Evolutionary conservation across 2,888 invertebrate species (phyloP).

Genomic region (Troglohyphantes excavatus): DNA sequence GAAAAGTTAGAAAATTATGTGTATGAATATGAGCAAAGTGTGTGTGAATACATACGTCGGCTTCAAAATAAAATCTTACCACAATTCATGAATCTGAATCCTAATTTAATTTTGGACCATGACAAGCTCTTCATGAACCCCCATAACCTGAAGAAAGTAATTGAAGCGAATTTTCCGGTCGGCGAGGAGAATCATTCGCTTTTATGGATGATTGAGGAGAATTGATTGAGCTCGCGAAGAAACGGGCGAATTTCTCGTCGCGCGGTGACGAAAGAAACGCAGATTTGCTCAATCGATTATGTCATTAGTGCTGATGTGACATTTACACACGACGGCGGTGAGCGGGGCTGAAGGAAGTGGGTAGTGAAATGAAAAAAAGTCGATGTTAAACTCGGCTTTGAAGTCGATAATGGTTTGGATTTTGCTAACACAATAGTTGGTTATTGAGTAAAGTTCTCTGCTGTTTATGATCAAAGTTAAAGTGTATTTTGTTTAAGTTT

Average conservation of each 20-base stretch:
- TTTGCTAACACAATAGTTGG: neutral
- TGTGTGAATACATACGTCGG: too few species aligned
- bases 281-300: slow-evolving; percentile 43
- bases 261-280: neutral
- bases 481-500: neutral
- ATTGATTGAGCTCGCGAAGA: slow-evolving; percentile 31
- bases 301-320: slow-evolving; percentile 38
- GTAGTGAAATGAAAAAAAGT: neutral
- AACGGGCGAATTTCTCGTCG: neutral
- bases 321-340: slow-evolving; percentile 30
- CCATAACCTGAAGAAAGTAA: neutral
- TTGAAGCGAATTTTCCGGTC: neutral
- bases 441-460: neutral
- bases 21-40: too few species aligned
- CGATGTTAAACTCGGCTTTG: neutral
- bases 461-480: neutral
- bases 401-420: neutral
- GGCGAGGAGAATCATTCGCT: neutral
- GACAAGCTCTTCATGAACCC: too few species aligned
- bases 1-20: too few species aligned
- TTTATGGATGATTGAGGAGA: slow-evolving; percentile 11
- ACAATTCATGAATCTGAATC: too few species aligned
- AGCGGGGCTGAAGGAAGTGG: neutral
- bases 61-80: too few species aligned
- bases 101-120: too few species aligned